Percentiles rank a stretch among this genome's conserved stretches.
Evolutionary conservation across 2,113 vertebrate species (phyloP).

Genomic region (Chascanopsetta lugubris): DNA sequence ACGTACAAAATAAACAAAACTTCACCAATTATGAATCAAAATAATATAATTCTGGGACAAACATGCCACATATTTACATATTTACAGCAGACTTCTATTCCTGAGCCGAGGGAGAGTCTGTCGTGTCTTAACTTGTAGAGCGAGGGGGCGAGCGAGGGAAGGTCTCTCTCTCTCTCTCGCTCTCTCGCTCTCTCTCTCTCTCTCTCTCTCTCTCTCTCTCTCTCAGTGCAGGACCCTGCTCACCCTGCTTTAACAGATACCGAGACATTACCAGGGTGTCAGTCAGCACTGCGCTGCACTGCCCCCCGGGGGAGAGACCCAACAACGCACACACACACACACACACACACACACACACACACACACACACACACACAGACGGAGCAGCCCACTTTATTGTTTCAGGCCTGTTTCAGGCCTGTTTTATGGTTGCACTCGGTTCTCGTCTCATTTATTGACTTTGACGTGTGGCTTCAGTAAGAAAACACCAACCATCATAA

Average conservation of each 20-base stretch:
- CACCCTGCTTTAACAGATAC: conserved; percentile 45
- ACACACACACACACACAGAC: conserved; percentile 17
- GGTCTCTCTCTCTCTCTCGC: no score
- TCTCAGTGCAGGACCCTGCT: conserved; percentile 24
- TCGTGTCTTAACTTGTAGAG: conserved; percentile 84
- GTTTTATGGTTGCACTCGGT: conserved; percentile 44
- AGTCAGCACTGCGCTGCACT: conserved; percentile 58
- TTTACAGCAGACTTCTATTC: no score
- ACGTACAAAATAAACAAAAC: no score
- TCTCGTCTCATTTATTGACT: conserved; percentile 62
- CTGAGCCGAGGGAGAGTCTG: no score
- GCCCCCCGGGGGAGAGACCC: conserved; percentile 21
- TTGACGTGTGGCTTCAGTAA: conserved; percentile 66
- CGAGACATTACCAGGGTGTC: conserved; percentile 61
- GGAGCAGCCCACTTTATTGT: conserved; percentile 26
- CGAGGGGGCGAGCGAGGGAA: conserved; percentile 25
- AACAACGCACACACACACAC: conserved; percentile 9
- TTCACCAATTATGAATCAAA: no score
- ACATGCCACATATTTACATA: no score
- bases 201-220: conserved; percentile 19
- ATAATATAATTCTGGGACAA: no score
- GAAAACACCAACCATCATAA: conserved; percentile 59
- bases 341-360: conserved; percentile 28
- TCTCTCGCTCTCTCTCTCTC: no score
- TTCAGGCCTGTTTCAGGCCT: conserved; percentile 42